Evolutionary conservation across 1,140 invertebrate species (phyloP).

Genomic region (Chymomyza costata): DNA sequence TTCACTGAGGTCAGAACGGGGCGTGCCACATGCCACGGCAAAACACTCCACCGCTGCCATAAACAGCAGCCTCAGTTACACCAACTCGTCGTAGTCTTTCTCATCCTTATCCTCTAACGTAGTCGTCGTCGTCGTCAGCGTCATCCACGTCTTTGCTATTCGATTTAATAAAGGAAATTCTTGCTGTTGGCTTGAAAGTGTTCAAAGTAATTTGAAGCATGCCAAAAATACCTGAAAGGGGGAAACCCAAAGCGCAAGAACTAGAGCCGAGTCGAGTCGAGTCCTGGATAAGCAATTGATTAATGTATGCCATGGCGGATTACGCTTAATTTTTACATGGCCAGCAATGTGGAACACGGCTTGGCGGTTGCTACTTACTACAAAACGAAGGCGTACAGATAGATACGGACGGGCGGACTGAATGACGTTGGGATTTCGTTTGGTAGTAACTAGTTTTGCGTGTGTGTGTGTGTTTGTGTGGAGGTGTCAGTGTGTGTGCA

Average conservation of each 20-base stretch:
- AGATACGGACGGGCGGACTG: no score
- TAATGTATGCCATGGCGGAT: constrained; percentile 65
- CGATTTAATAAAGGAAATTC: constrained; percentile 73
- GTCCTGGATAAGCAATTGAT: constrained; percentile 64
- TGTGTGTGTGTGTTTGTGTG: no score
- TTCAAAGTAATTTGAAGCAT: constrained; percentile 71
- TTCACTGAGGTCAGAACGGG: constrained; percentile 41
- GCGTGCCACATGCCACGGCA: constrained; percentile 30
- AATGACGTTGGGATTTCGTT: no score
- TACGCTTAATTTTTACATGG: constrained; percentile 65
- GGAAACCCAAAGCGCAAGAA: not conserved
- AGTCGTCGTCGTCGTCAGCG: no score
- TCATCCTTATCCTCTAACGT: no score
- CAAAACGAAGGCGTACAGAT: no score
- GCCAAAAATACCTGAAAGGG: constrained; percentile 63
- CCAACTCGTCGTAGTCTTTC: no score
- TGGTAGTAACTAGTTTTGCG: no score
- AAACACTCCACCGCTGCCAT: constrained; percentile 19
- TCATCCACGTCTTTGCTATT: constrained; percentile 11
- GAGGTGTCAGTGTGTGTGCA: no score
- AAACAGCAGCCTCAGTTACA: no score
- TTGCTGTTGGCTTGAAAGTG: constrained; percentile 48
- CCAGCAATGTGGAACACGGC: no score
- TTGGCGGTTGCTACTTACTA: no score
- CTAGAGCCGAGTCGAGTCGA: not conserved